These are phyloP conservation scores for Phyllostomus discolor DNA, from an alignment of 2,113 vertebrate species.

Conservation along the genomic window DNA sequence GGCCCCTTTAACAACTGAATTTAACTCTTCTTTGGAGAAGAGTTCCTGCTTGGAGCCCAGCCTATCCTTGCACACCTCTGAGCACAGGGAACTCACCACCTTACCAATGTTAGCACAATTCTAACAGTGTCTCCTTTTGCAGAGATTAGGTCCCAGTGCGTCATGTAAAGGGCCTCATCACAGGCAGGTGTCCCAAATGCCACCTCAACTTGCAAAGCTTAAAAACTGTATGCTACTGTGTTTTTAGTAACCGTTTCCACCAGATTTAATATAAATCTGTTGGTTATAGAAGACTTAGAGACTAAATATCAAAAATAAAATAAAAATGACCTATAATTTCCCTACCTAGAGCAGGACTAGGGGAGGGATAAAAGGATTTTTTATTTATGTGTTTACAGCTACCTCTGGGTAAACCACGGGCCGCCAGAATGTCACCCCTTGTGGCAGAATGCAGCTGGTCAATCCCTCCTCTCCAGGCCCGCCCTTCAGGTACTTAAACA, in stretches of 20 bases:
- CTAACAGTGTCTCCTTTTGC: background rate
- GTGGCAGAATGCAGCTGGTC: accelerated
- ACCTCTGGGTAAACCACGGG: background rate
- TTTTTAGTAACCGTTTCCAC: background rate
- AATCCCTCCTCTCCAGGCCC: background rate
- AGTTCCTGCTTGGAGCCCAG: background rate
- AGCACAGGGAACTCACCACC: background rate
- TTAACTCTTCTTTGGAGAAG: background rate
- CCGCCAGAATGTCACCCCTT: background rate
- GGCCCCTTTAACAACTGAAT: background rate
- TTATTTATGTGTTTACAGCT: background rate
- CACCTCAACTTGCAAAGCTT: background rate
- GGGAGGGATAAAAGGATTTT: background rate
- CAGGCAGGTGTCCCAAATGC: background rate
- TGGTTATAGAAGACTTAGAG: background rate
- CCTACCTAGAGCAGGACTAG: background rate
- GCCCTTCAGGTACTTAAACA: background rate
- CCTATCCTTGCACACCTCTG: background rate
- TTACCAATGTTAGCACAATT: accelerated
- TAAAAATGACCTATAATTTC: background rate
- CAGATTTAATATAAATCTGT: background rate
- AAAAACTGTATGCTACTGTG: background rate
- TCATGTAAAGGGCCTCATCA: background rate
- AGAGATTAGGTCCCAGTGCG: background rate
- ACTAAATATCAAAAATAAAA: constrained; percentile 26